phyloP scores from a whole-genome alignment of 1,140 invertebrate genomes.

The Drosophila melanica region DNA sequence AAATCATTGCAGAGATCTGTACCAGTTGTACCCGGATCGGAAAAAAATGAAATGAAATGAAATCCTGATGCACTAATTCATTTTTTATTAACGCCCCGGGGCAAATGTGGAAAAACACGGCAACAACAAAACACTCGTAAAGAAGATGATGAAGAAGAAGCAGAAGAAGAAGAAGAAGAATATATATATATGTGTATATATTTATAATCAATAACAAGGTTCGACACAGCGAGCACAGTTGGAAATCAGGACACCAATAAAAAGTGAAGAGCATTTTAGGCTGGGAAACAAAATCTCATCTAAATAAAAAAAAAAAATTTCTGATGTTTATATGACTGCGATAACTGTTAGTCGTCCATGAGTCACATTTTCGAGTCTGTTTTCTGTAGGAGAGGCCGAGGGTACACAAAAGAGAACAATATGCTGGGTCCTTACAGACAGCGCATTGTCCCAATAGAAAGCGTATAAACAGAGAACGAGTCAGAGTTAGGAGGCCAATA shows the following conservation, averaged over 20 bases:
- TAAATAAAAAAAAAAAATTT: constrained; percentile 70
- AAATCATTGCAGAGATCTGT: constrained; percentile 55
- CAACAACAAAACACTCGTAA: constrained; percentile 21
- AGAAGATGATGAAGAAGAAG: not conserved
- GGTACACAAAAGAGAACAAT: constrained; percentile 41
- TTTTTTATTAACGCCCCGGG: constrained; percentile 73
- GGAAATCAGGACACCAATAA: constrained; percentile 80
- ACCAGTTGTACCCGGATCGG: constrained; percentile 5
- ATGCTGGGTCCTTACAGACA: constrained; percentile 47
- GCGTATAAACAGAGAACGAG: not conserved
- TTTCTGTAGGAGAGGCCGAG: constrained; percentile 12
- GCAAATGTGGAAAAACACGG: constrained; percentile 38
- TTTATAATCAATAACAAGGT: constrained; percentile 70
- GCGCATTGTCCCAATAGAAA: constrained; percentile 20
- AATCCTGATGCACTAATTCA: constrained; percentile 73
- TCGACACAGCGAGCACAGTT: constrained; percentile 57
- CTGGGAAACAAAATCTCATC: constrained; percentile 60
- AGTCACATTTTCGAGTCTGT: constrained; percentile 25
- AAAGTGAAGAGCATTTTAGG: constrained; percentile 41
- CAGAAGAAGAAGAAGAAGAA: constrained; percentile 1
- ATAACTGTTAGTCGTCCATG: constrained; percentile 42
- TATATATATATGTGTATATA: constrained; percentile 11
- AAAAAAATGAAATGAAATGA: constrained; percentile 36
- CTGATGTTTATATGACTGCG: constrained; percentile 74
- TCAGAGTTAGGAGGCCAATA: constrained; percentile 18